Evolutionary conservation across 2,888 invertebrate genomes (phyloP).

Genomic region (Lasioglossum vierecki): DNA sequence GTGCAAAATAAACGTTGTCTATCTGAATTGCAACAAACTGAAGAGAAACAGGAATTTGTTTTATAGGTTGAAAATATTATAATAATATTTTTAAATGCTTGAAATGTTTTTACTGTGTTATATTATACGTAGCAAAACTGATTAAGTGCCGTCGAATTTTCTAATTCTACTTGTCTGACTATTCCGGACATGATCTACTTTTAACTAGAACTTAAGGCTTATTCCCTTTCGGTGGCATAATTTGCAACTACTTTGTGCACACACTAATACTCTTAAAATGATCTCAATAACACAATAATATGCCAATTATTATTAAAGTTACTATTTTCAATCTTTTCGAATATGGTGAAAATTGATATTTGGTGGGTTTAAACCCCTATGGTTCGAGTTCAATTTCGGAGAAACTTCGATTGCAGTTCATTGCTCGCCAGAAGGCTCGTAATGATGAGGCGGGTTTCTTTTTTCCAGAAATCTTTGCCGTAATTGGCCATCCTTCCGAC

Average conservation of each 20-base stretch:
- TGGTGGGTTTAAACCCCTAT: too few species aligned
- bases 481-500: conserved; percentile 63
- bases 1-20: too few species aligned
- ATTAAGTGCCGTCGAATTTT: neutral
- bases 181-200: neutral
- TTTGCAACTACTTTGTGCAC: too few species aligned
- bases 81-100: too few species aligned
- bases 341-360: neutral
- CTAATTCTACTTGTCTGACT: neutral
- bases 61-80: too few species aligned
- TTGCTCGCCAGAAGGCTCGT: conserved; percentile 32
- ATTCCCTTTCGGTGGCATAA: neutral
- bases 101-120: too few species aligned
- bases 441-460: conserved; percentile 59
- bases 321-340: neutral
- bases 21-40: too few species aligned
- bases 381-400: conserved; percentile 49
- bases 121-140: too few species aligned
- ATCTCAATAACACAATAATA: neutral
- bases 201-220: neutral
- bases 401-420: conserved; percentile 45
- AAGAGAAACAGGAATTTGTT: too few species aligned
- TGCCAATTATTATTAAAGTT: neutral
- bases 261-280: neutral
- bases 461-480: conserved; percentile 51